These are phyloP conservation scores for Fukomys damarensis DNA, from an alignment of 2,113 vertebrate genomes.

Conservation along the genomic window DNA sequence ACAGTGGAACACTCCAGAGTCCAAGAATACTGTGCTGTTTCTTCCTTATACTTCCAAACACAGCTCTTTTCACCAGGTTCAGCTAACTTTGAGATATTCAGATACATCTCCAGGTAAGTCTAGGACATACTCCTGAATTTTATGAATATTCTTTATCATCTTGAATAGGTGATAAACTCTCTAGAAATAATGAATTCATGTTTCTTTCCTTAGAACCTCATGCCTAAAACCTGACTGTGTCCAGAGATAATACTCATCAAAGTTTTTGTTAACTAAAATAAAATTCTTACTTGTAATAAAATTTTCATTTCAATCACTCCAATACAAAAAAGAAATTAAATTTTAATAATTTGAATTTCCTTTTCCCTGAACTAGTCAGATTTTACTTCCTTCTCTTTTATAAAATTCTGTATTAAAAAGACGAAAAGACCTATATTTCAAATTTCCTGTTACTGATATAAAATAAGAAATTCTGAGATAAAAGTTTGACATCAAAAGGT, in stretches of 20 bases:
- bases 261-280: not conserved
- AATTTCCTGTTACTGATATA: not conserved
- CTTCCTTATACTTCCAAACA: not conserved
- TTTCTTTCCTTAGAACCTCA: not conserved
- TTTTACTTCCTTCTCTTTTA: not conserved
- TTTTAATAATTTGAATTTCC: not conserved
- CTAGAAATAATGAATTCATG: not conserved
- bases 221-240: not conserved
- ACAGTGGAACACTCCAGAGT: not conserved
- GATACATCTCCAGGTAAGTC: not conserved
- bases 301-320: not conserved
- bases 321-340: not conserved
- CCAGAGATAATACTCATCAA: not conserved
- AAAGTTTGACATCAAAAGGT: not conserved
- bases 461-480: not conserved
- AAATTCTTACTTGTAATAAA: not conserved
- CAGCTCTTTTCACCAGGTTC: not conserved
- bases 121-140: not conserved
- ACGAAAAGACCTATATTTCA: not conserved
- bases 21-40: not conserved
- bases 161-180: not conserved
- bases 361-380: not conserved
- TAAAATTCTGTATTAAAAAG: not conserved
- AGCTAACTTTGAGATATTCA: not conserved
- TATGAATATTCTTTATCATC: not conserved